Conservation (phyloP, 1,140 invertebrate genomes). For the Apis dorsata region DNA sequence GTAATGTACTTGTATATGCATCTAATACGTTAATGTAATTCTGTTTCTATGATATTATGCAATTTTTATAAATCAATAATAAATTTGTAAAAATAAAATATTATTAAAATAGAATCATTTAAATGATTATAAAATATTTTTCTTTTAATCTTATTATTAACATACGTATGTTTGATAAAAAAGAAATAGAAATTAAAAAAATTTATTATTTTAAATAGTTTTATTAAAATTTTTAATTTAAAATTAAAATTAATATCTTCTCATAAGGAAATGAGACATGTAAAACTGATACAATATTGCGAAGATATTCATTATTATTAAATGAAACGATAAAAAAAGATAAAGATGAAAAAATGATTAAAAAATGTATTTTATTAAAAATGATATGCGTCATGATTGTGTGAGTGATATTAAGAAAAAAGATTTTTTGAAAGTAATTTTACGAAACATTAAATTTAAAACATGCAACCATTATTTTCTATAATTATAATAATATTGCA, state of each 20-base stretch:
- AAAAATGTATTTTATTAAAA: background rate
- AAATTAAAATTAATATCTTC: background rate
- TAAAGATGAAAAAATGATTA: background rate
- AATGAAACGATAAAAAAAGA: background rate
- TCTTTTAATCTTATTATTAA: background rate
- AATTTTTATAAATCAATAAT: constrained; percentile 30
- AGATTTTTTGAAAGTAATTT: background rate
- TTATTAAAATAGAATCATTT: background rate
- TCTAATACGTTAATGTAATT: background rate
- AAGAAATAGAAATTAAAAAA: background rate
- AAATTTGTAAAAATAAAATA: background rate
- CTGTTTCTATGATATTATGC: constrained; percentile 18
- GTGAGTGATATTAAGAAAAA: background rate
- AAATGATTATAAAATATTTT: background rate
- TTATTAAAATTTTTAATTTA: background rate
- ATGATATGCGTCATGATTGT: background rate
- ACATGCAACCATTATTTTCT: no score
- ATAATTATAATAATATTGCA: background rate
- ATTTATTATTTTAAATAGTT: background rate
- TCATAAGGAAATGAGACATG: background rate
- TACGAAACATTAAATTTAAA: background rate
- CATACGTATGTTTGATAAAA: background rate
- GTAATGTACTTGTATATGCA: constrained; percentile 29
- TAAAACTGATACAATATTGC: background rate
- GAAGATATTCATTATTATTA: background rate